Base-by-base conservation (phyloP, 2,113 vertebrate genomes). In the Colius striatus region DNA sequence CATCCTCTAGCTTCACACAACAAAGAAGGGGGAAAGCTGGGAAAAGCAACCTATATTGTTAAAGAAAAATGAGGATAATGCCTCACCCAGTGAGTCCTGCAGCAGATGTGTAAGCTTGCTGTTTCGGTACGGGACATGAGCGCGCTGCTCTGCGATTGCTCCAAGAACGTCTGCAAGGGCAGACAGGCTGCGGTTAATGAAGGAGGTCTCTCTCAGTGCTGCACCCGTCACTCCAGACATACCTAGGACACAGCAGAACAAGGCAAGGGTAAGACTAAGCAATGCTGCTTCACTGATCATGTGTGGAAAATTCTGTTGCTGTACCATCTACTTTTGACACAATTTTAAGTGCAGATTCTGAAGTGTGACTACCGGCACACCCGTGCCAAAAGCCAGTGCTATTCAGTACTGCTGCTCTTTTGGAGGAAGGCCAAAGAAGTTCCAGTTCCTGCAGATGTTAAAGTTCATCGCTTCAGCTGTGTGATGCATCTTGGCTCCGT, bases 91-190 rank as follows among this genome's bases (percentile, higher is more conserved):
- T 0, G 98, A 97, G 27, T 98, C 98, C 97, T 99, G 98, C 8
- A 99, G 98, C 43, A 99, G 95, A 81, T 97, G 98, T 1, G 99
- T 99, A 30, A 99, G 98, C 95, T 97, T 98, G 98, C 99, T 99
- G 98, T 99, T 99, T n/a, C 98, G 95, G 74, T 98, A 98, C 0
- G 98, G 99, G 10, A 99, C 30, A 1, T 99, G 99, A 50, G 97
- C 88, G 14, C 98, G 89, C 84, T 97, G 98, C 43, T 98, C 98
- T 2, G 98, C 97, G 91, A 99, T 96, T 10, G 98, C 98, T 58
- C 97, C 98, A 36, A 99, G 98, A 8, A 99, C 98, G 0, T 99
- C 99, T 0, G 98, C 98, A 4, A 99, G 97, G 79, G 98, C 98
- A 0, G 98, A 98, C 36, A 99, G 97, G 80, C 98, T 99, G 91